A percentile compares a stretch with the other conserved stretches of the same genome.
These are phyloP conservation scores for Polydrusus pterygomalis DNA, from an alignment of 2,888 invertebrate species.

Conservation along the genomic window DNA sequence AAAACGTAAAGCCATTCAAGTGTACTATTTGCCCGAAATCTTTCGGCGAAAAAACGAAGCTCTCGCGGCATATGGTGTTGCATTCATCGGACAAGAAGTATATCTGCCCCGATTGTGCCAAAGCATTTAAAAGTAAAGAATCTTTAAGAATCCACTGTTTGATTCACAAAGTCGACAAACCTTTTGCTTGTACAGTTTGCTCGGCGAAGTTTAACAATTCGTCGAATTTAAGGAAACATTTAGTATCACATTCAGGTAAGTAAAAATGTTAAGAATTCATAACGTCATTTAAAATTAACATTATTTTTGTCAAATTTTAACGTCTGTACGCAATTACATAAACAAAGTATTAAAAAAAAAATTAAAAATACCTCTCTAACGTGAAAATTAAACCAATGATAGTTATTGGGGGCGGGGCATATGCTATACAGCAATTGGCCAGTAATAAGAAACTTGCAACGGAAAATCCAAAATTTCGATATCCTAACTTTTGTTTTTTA, in stretches of 20 bases:
- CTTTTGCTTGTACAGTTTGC: constrained; percentile 78
- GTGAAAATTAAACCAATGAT: too few relatives aligned
- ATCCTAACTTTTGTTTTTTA: too few relatives aligned
- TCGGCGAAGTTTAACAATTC: constrained; percentile 76
- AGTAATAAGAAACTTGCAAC: too few relatives aligned
- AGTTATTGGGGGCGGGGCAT: too few relatives aligned
- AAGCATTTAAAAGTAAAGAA: constrained; percentile 76
- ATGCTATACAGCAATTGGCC: too few relatives aligned
- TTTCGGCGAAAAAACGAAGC: constrained; percentile 81
- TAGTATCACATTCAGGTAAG: constrained; percentile 76
- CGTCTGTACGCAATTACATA: too few relatives aligned
- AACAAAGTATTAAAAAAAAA: too few relatives aligned
- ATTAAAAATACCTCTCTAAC: too few relatives aligned
- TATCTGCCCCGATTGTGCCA: constrained; percentile 77
- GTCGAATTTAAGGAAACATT: constrained; percentile 82
- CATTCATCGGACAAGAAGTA: constrained; percentile 76
- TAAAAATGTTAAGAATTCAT: constrained; percentile 22
- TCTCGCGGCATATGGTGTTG: constrained; percentile 81
- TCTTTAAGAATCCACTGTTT: constrained; percentile 77
- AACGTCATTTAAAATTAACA: neutral
- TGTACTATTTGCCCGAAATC: constrained; percentile 80
- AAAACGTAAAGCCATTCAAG: constrained; percentile 76
- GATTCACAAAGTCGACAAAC: constrained; percentile 79
- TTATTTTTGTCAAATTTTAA: too few relatives aligned
- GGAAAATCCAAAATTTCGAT: too few relatives aligned